These are phyloP conservation scores for Limnephilus lunatus DNA, from an alignment of 2,888 invertebrate genomes.

Conservation along the genomic window DNA sequence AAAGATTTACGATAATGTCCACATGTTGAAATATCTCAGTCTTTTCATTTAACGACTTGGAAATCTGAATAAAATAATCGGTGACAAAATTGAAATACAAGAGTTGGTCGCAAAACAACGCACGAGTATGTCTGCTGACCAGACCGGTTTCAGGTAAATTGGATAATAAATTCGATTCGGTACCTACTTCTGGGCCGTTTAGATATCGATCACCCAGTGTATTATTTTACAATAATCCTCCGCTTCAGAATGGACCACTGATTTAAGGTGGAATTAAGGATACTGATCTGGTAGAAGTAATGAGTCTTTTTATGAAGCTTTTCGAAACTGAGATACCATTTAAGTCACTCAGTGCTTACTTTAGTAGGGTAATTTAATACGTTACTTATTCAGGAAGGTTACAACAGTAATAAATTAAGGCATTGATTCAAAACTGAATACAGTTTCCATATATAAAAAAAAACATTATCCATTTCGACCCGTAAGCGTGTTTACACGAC, in stretches of 20 bases:
- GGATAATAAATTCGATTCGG: slow-evolving; percentile 52
- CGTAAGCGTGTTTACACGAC: too few relatives aligned
- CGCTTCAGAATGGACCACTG: neutral
- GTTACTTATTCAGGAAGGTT: neutral
- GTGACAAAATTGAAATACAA: slow-evolving; percentile 64
- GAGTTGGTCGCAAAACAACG: slow-evolving; percentile 52
- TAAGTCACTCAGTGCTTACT: neutral
- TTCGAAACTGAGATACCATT: slow-evolving; percentile 7
- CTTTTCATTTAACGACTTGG: slow-evolving; percentile 58
- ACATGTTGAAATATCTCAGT: slow-evolving; percentile 62
- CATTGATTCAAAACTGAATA: neutral
- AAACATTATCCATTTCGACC: too few relatives aligned
- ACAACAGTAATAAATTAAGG: neutral
- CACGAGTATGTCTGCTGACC: slow-evolving; percentile 2
- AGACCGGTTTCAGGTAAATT: slow-evolving; percentile 49
- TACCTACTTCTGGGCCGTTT: slow-evolving; percentile 49
- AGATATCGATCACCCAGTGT: slow-evolving; percentile 54
- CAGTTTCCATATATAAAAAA: too few relatives aligned
- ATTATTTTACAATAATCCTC: slow-evolving; percentile 44
- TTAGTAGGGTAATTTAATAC: neutral
- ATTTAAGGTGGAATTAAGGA: slow-evolving; percentile 33
- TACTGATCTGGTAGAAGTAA: neutral
- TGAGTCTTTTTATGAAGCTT: slow-evolving; percentile 9
- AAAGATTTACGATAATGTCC: slow-evolving; percentile 64
- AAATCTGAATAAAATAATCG: slow-evolving; percentile 63